Conservation (phyloP, 2,888 invertebrate genomes). For the Lasioglossum villosulum region DNA sequence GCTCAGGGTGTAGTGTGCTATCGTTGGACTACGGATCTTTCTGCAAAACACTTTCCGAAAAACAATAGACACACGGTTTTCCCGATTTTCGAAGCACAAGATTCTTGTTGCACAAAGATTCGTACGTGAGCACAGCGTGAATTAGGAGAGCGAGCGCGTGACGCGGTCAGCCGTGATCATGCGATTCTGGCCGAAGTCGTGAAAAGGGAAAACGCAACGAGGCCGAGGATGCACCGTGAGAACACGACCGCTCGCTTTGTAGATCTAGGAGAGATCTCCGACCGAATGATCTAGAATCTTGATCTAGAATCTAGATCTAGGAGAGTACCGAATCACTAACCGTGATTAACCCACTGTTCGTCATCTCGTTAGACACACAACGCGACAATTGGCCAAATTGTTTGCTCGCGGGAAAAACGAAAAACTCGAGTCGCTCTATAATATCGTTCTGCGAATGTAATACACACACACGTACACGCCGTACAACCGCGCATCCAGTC, state of each 20-base stretch:
- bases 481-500: not conserved
- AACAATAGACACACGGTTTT: not conserved
- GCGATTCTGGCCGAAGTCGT: not conserved
- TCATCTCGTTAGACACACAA: conserved; percentile 80
- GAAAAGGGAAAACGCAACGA: not conserved
- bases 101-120: not conserved
- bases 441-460: not conserved
- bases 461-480: not conserved
- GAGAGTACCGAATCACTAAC: conserved; percentile 46
- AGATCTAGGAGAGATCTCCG: not conserved
- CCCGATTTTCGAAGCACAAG: not conserved
- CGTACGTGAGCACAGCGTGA: not conserved
- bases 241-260: conserved; percentile 24
- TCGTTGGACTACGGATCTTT: not conserved
- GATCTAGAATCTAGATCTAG: not conserved
- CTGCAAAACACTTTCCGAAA: not conserved
- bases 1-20: conserved; percentile 21
- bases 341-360: conserved; percentile 60
- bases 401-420: conserved; percentile 19
- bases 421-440: conserved; percentile 9
- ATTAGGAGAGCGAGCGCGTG: conserved; percentile 15
- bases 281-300: not conserved
- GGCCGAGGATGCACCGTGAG: not conserved
- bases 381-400: conserved; percentile 78
- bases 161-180: not conserved